Evolutionary conservation across 2,888 invertebrate species (phyloP), one percentile per base, ranked within the genome.

Genomic region (Nasonovia ribisnigri): DNA sequence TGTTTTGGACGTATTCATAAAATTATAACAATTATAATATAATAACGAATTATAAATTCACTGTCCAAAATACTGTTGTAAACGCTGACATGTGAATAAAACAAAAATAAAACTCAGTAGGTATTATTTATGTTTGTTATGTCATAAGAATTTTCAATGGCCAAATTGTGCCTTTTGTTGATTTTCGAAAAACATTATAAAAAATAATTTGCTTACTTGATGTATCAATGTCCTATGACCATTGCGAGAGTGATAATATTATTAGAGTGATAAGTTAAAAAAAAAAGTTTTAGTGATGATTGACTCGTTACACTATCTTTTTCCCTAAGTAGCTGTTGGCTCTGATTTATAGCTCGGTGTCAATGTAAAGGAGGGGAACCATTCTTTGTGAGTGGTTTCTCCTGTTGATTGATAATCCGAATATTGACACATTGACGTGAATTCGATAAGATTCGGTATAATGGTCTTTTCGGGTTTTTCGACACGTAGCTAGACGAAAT

Each of bases 361-460:
- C 87, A 90, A 86, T 90, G 87, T n/a, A 36, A 93, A 86, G 57
- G 51, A 54, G 51, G 77, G 90, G 5, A 26, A 84, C 93, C n/a
- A 77, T 92, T 84, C 60, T 51, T 87, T 60, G 90, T 42, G 93
- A 90, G 48, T 51, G 93, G 90, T 90, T 93, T 93, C 88, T 84
- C 42, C 29, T 88, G 84, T 93, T 93, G 93, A 93, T 93, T 93
- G 90, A 93, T 93, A 93, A 93, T 93, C 93, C 90, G 86, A 90
- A 84, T 89, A 93, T 93, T 93, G 93, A 93, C 93, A 93, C 93
- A 20, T 93, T 90, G 93, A 90, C 93, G 86, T 29, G 60, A 90
- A 93, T 86, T 93, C 90, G 93, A 93, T 93, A 93, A 93, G 90
- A 60, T 29, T 92, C 48, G 29, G 86, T n/a, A 51, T 90, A 90